Evolutionary conservation across 2,113 vertebrate species (phyloP).

Genomic region (Gavia stellata): DNA sequence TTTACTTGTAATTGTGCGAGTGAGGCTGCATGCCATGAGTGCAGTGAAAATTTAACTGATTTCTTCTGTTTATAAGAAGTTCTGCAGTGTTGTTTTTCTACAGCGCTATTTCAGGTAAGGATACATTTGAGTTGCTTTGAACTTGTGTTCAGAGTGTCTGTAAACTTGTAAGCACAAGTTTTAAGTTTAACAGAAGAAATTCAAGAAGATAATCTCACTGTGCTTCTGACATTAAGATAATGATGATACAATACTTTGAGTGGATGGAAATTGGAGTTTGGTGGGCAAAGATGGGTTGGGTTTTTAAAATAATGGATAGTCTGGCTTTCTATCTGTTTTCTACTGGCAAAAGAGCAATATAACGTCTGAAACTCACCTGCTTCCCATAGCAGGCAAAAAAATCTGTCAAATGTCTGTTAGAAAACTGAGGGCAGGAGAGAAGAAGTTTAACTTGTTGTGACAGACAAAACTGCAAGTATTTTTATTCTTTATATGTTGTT

Average conservation of each 20-base stretch:
- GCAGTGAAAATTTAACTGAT: background rate
- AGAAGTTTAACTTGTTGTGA: background rate
- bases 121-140: background rate
- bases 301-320: background rate
- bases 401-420: background rate
- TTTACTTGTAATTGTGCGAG: background rate
- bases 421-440: background rate
- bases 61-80: background rate
- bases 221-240: background rate
- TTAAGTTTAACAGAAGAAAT: background rate
- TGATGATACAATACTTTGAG: background rate
- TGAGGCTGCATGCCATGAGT: background rate
- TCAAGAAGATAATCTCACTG: accelerated
- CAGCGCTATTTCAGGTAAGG: background rate
- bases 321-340: background rate
- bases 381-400: background rate
- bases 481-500: background rate
- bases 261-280: background rate
- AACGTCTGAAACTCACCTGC: background rate
- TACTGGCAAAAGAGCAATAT: background rate
- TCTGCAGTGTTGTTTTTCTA: background rate
- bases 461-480: background rate
- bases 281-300: background rate
- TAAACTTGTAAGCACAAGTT: background rate
- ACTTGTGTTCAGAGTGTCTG: background rate